phyloP scores from a whole-genome alignment of 1,140 invertebrate genomes.

The Drosophila nasuta region DNA sequence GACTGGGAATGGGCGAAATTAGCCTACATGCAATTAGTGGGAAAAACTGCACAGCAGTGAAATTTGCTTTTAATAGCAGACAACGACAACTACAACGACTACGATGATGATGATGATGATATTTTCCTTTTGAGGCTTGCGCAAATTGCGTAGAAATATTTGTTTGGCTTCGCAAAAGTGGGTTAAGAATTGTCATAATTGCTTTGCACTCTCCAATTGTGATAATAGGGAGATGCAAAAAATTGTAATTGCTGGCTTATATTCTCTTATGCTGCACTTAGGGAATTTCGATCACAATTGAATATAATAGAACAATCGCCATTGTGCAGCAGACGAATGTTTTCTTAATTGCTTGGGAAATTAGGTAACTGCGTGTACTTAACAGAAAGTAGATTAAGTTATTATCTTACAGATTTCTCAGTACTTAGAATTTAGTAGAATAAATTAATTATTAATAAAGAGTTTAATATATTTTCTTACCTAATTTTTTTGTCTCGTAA shows the following conservation, averaged over 20 bases:
- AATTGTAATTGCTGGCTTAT: slow-evolving; percentile 26
- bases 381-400: not conserved
- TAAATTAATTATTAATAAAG: no score
- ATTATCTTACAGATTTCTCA: not conserved
- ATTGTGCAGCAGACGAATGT: not conserved
- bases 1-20: slow-evolving; percentile 64
- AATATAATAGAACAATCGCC: slow-evolving; percentile 20
- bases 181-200: slow-evolving; percentile 80
- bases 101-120: slow-evolving; percentile 16
- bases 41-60: slow-evolving; percentile 46
- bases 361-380: not conserved
- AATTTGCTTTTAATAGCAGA: slow-evolving; percentile 69
- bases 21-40: slow-evolving; percentile 76
- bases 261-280: slow-evolving; percentile 4
- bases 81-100: not conserved
- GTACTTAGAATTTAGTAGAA: no score
- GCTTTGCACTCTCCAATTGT: slow-evolving; percentile 56
- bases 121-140: slow-evolving; percentile 57
- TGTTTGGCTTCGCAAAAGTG: slow-evolving; percentile 49
- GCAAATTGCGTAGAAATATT: slow-evolving; percentile 71
- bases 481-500: no score
- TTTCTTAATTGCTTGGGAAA: slow-evolving; percentile 26
- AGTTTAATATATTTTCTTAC: no score
- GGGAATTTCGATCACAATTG: slow-evolving; percentile 28
- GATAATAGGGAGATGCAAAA: slow-evolving; percentile 62